Conservation (phyloP, 2,888 invertebrate genomes). For the Nycteola revayana region DNA sequence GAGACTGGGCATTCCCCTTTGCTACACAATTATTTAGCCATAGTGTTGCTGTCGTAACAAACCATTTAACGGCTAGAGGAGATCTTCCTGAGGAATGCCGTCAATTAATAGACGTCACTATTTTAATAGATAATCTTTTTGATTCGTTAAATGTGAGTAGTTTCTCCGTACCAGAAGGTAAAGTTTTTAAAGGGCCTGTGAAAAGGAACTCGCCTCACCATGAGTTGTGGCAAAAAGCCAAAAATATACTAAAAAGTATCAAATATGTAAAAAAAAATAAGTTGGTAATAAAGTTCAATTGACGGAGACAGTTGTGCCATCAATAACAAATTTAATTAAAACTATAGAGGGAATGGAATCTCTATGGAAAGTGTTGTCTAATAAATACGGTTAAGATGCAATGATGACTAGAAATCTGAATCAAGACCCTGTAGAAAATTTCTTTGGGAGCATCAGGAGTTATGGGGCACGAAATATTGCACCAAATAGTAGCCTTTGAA, state of each 20-base stretch:
- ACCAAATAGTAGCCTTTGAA: slow-evolving; percentile 28
- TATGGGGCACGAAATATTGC: slow-evolving; percentile 24
- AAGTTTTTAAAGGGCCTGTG: slow-evolving; percentile 9
- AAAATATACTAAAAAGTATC: slow-evolving; percentile 5
- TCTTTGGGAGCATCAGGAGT: slow-evolving; percentile 35
- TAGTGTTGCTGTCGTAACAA: slow-evolving; percentile 27
- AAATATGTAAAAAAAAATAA: slow-evolving; percentile 2
- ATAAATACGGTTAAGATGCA: slow-evolving; percentile 5
- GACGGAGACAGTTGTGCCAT: slow-evolving; percentile 3
- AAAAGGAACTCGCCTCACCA: slow-evolving; percentile 1
- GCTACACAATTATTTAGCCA: slow-evolving; percentile 36
- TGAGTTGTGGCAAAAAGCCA: slow-evolving; percentile 11
- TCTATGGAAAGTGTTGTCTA: slow-evolving; percentile 4
- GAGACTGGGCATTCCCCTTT: too few relatives aligned
- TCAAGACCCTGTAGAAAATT: slow-evolving; percentile 33
- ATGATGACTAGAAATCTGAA: slow-evolving; percentile 25
- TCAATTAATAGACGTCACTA: neutral
- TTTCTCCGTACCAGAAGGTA: slow-evolving; percentile 3
- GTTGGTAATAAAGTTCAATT: slow-evolving; percentile 2
- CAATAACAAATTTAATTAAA: slow-evolving; percentile 2
- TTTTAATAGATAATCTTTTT: slow-evolving; percentile 9
- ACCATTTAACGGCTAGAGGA: slow-evolving; percentile 8
- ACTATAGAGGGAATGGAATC: slow-evolving; percentile 7
- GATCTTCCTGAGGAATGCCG: slow-evolving; percentile 4
- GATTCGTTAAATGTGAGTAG: slow-evolving; percentile 4